Base-by-base conservation (phyloP, 2,888 invertebrate genomes). In the Dicyrtomina minuta region DNA sequence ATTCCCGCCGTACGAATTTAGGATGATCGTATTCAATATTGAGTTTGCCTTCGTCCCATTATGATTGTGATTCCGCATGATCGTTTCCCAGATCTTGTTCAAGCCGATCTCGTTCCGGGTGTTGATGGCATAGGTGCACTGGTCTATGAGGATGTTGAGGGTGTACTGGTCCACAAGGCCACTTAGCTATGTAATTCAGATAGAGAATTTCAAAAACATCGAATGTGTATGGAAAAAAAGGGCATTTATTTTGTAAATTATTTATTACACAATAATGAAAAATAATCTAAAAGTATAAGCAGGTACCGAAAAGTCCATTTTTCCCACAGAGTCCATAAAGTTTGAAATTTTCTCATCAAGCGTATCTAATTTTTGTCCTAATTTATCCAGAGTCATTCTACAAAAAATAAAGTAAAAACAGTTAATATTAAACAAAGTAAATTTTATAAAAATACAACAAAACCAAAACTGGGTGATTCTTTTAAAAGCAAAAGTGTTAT, bases 51-150 rank as follows among this genome's bases (percentile, higher is more conserved):
- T 49, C 22, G 62, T 44, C 2, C 22, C 46, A 49, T 62, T 62
- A 17, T 20, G 41, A 44, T 51, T 39, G 17, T 49, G 41, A 26
- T n/a, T 8, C 12, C 22, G 8, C 8, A 33, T 24, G 39, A 68
- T 68, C n/a, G 22, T 68, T 33, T 59, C 22, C 68, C 68, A 68
- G n/a, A 68, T 51, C 27, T 68, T 68, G 43, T 68, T 68, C 15
- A 53, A 60, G 2, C 60, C 68, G 13, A 68, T 49, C 24, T 60
- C 60, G 43, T 68, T 68, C 26, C 60, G 20, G 8, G 60, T 26
- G 15, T 43, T 46, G 39, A 68, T 68, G 8, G 60, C 60, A 10
- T 20, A 1, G 10, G 41, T 46, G 41, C 43, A 43, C 15, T 68
- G 46, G 46, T 22, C 24, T 13, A 68, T 33, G 6, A 68, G 33